Base-by-base conservation (phyloP, 2,888 invertebrate species). In the Zele albiditarsus region DNA sequence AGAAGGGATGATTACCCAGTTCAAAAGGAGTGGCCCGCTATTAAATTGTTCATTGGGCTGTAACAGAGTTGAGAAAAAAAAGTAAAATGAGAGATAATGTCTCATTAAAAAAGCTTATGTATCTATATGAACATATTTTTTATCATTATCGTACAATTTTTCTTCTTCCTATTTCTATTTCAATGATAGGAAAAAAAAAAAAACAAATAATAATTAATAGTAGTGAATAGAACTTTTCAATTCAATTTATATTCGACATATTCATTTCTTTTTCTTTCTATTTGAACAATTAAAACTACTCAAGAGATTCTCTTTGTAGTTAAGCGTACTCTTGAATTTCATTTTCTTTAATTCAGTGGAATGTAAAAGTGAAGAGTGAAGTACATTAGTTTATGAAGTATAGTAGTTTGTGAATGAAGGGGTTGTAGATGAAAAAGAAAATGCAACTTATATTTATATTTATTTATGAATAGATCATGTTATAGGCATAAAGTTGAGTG, bases 401-500 rank as follows among this genome's bases (percentile, higher is more conserved):
- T 6, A 60, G 14, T 27, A 27, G 6, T 60, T 14, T 27, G 12
- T 27, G n/a, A n/a, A 25, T 53, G 62, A 28, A 23, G 10, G 28
- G 62, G 8, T 16, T 65, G 25, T 8, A 60, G 38, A 38, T 20
- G 0, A 25, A 23, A 38, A 20, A 25, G 28, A 60, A 16, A 60
- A 38, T 27, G 31, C 25, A 60, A 14, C 23, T 12, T n/a, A 69
- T 16, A 69, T 27, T 28, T n/a, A 65, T 16, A 73, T 60, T 49
- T 20, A 66, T 38, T 53, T 33, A 27, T 1, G 67, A 74, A 73
- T 65, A 57, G 33, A 31, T 69, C 33, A 71, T 73, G 70, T 75
- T 75, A 66, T 75, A 79, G 74, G 49, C 25, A 67, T 57, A 68
- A 46, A 67, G 31, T 63, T 76, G 73, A 75, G 25, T 62, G 67